A percentile compares a stretch with the other conserved stretches of the same genome.
Evolutionary conservation across 1,140 invertebrate genomes (phyloP).

Genomic region (Leguminivora glycinivorella): DNA sequence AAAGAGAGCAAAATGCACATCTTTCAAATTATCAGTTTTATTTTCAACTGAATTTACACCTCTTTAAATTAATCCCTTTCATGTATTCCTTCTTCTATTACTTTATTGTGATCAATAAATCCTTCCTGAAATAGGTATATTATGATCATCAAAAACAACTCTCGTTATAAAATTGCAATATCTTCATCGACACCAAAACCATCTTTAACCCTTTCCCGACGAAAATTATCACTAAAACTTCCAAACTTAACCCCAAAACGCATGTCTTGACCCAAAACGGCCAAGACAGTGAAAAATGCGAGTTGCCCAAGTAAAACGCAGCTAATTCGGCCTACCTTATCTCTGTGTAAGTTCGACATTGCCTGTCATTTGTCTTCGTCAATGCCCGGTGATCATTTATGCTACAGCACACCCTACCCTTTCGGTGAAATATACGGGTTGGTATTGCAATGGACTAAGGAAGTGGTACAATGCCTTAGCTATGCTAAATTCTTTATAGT

Average conservation of each 20-base stretch:
- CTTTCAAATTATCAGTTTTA: too few species aligned
- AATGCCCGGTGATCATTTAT: conserved; percentile 76
- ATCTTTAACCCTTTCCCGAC: not conserved
- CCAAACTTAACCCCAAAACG: conserved; percentile 22
- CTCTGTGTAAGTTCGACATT: conserved; percentile 74
- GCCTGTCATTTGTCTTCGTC: conserved; percentile 75
- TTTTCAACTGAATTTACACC: too few species aligned
- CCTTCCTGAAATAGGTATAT: not conserved
- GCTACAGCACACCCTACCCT: conserved; percentile 76
- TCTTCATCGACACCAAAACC: not conserved
- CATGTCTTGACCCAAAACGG: conserved; percentile 10
- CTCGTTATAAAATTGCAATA: not conserved
- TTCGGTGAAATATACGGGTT: conserved; percentile 54
- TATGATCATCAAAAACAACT: not conserved
- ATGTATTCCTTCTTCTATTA: too few species aligned
- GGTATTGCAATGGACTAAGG: conserved; percentile 12
- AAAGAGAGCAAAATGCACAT: too few species aligned
- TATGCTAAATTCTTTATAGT: not conserved
- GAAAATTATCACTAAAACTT: not conserved
- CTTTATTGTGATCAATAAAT: too few species aligned
- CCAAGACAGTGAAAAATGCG: conserved; percentile 57
- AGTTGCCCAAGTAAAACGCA: conserved; percentile 63
- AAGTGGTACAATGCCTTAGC: conserved; percentile 15
- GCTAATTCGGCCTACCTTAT: conserved; percentile 77
- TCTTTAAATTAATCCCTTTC: too few species aligned